A percentile compares a stretch with the other conserved stretches of the same genome.
These are phyloP conservation scores for Arctocebus calabarensis DNA, from an alignment of 2,797 vertebrate genomes.

Conservation along the genomic window DNA sequence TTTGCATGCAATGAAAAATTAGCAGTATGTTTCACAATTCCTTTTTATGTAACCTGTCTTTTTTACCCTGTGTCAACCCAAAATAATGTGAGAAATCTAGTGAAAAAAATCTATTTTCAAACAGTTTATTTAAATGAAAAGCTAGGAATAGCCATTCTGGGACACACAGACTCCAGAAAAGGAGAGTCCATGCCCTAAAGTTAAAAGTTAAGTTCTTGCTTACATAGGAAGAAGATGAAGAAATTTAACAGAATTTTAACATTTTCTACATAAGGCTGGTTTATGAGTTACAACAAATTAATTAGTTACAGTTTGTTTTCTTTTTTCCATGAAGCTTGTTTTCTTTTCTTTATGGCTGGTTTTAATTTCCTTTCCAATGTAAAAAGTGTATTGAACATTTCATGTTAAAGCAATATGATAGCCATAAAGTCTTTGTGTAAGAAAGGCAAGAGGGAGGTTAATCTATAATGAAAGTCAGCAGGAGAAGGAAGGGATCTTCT, in stretches of 20 bases:
- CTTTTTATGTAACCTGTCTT: not conserved
- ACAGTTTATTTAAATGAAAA: not conserved
- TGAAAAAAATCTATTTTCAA: not conserved
- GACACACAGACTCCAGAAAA: not conserved
- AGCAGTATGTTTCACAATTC: not conserved
- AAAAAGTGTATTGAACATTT: not conserved
- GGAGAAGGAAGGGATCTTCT: not conserved
- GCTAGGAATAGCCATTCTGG: not conserved
- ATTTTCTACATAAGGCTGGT: not conserved
- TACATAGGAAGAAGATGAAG: not conserved
- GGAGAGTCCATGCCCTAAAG: not conserved
- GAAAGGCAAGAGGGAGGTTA: not conserved
- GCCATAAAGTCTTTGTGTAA: not conserved
- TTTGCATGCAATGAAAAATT: not conserved
- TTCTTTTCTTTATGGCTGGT: not conserved
- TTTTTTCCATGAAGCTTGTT: not conserved
- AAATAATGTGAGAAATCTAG: not conserved
- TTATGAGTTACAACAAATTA: not conserved
- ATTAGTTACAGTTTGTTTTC: not conserved
- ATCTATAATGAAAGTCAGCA: not conserved
- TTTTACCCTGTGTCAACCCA: not conserved
- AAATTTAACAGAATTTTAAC: not conserved
- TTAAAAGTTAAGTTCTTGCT: not conserved
- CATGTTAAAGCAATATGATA: not conserved
- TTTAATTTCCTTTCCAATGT: not conserved